phyloP scores from a whole-genome alignment of 2,797 vertebrate species.

The Leptatherina wallacei region DNA sequence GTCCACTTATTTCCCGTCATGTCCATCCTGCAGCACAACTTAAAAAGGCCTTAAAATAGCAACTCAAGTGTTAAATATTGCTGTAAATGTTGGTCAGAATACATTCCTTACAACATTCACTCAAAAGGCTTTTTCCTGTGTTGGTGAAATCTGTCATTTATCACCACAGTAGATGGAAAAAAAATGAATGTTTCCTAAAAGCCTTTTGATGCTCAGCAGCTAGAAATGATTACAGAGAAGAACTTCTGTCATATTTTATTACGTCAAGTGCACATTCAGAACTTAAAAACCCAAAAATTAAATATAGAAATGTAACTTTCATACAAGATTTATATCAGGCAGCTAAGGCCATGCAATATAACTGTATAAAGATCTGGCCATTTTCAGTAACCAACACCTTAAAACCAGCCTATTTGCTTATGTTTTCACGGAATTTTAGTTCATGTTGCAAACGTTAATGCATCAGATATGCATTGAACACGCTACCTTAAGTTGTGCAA shows the following conservation, averaged over 20 bases:
- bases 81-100: conserved; percentile 22
- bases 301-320: conserved; percentile 18
- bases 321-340: conserved; percentile 9
- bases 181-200: background rate
- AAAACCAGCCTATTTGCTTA: background rate
- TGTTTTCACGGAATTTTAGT: conserved; percentile 7
- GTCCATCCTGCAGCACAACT: conserved; percentile 32
- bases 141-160: conserved; percentile 26
- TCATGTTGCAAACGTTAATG: conserved; percentile 13
- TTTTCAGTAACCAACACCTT: background rate
- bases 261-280: background rate
- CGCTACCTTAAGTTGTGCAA: background rate
- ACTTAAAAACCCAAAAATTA: conserved; percentile 18
- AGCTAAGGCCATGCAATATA: conserved; percentile 12
- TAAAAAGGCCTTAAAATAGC: conserved; percentile 67
- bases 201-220: background rate
- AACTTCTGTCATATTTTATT: conserved; percentile 9
- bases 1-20: conserved; percentile 11
- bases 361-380: background rate
- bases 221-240: background rate
- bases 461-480: background rate
- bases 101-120: conserved; percentile 38
- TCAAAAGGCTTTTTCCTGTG: conserved; percentile 22
- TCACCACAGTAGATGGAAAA: conserved; percentile 13
- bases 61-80: conserved; percentile 36